Base-by-base conservation (phyloP, 2,113 vertebrate species). In the Clarias macrocephalus region DNA sequence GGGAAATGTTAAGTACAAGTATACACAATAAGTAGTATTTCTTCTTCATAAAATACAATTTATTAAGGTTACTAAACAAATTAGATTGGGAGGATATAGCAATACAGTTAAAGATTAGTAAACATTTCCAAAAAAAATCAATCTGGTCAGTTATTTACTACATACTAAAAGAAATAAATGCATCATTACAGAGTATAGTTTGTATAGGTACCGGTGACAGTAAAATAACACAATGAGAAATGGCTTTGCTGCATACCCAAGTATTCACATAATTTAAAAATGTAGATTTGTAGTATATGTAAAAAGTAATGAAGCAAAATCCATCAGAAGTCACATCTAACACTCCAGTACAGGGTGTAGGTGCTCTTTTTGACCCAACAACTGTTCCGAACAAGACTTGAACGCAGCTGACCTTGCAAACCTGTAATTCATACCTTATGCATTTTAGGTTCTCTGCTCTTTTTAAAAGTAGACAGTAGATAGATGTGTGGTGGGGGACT, bases 301-400 rank as follows among this genome's bases (percentile, higher is more conserved):
- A 16, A 10, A 37, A 72, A 19, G 30, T 72, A 37, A 70, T 88
- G 72, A 83, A 82, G 48, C 42, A n/a, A 12, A 73, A 52, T 25
- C 1, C 42, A 0, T 25, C 21, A 54, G 73, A 52, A 52, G 2
- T 76, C 23, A 4, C 52, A 48, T 2, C 42, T 11, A 75, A 25
- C 9, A 21, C 66, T 70, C 6, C 37, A 75, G 9, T 12, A 25
- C 11, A 42, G 12, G 18, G 12, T 28, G 52, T 52, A 48, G 23
- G 6, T 42, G 30, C 23, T 62, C 59, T 54, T 57, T 59, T 59
- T 73, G 0, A 30, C 48, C 6, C 30, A 23, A 15, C 30, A 23
- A 6, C n/a, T 8, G 4, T 19, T 57, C n/a, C n/a, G n/a, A n/a
- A n/a, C n/a, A n/a, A n/a, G n/a, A n/a, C n/a, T n/a, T n/a, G n/a